Conservation (phyloP, 1,140 invertebrate genomes). For the Drosophila kikkawai region DNA sequence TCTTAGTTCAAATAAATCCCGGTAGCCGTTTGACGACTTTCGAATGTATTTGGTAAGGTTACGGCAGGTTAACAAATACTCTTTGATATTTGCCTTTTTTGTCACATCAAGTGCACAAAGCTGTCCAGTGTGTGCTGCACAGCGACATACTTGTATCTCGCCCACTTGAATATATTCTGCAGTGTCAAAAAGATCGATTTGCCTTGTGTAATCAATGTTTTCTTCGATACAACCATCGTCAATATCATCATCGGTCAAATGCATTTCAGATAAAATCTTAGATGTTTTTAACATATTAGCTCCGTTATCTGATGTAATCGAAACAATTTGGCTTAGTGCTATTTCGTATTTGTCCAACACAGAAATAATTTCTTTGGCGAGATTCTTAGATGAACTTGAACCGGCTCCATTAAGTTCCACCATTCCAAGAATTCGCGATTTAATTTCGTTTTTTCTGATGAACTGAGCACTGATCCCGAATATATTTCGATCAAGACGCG, state of each 20-base stretch:
- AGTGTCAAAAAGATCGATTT: not conserved
- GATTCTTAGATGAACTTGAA: too few species aligned
- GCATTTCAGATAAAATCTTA: conserved; percentile 10
- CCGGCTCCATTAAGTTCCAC: too few species aligned
- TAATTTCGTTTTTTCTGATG: conserved; percentile 30
- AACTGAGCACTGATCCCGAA: conserved; percentile 35
- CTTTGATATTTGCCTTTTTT: too few species aligned
- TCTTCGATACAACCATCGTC: not conserved
- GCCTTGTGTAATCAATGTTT: not conserved
- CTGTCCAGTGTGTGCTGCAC: too few species aligned
- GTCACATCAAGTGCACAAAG: too few species aligned
- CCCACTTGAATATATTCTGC: not conserved
- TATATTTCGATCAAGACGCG: conserved; percentile 23
- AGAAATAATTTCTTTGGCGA: too few species aligned
- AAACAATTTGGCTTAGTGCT: conserved; percentile 4
- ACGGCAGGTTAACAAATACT: too few species aligned
- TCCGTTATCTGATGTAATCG: conserved; percentile 12
- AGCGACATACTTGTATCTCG: too few species aligned
- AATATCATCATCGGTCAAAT: not conserved
- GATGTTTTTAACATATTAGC: conserved; percentile 1
- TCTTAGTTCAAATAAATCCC: too few species aligned
- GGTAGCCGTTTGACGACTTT: too few species aligned
- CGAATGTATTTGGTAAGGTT: too few species aligned
- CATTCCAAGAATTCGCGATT: conserved; percentile 11
- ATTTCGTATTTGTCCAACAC: conserved; percentile 10